A percentile compares a stretch with the other conserved stretches of the same genome.
Evolutionary conservation across 2,113 vertebrate species (phyloP).

Genomic region (Boulengeromyrus knoepffleri): DNA sequence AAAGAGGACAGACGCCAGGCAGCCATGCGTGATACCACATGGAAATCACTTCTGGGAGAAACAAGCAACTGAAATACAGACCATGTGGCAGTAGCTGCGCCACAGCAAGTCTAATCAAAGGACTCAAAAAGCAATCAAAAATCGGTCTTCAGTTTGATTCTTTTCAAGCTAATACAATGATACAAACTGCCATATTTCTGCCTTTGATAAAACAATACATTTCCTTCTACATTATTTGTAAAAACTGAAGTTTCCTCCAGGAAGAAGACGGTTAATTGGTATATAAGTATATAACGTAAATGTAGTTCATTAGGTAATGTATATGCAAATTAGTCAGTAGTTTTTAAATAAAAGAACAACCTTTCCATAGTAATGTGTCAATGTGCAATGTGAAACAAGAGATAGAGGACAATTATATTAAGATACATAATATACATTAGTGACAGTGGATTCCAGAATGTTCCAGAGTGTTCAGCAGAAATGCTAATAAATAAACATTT

Average conservation of each 20-base stretch:
- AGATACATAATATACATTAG: background rate
- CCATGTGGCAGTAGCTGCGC: background rate
- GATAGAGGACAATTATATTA: background rate
- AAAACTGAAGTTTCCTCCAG: background rate
- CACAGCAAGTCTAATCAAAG: background rate
- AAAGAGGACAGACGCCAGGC: background rate
- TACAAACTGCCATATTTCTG: background rate
- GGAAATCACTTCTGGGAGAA: background rate
- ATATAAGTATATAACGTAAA: background rate
- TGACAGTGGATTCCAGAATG: background rate
- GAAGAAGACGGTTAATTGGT: background rate
- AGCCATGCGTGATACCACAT: background rate
- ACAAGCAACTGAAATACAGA: background rate
- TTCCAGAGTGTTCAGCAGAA: background rate
- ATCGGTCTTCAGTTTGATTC: background rate
- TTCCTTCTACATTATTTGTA: background rate
- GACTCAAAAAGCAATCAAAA: background rate
- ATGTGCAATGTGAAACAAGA: background rate
- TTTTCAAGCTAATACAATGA: background rate
- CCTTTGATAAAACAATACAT: background rate
- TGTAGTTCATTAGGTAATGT: background rate
- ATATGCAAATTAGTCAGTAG: background rate
- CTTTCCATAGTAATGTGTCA: background rate
- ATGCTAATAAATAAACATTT: background rate
- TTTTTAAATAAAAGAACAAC: background rate